Base-by-base conservation (phyloP, 2,888 invertebrate species). In the Blera fallax region DNA sequence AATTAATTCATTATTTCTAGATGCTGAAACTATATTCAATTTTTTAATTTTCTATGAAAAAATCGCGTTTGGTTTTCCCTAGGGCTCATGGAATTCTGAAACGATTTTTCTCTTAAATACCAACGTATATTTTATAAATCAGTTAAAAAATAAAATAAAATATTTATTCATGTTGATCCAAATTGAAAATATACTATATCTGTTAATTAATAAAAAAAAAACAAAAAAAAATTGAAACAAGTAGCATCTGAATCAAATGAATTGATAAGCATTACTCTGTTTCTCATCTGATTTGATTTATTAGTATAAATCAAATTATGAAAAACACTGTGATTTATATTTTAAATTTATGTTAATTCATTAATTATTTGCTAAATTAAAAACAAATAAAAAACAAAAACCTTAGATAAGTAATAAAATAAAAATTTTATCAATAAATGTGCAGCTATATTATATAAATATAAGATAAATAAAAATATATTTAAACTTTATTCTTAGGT, bases 61-160 rank as follows among this genome's bases (percentile, higher is more conserved):
- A 89, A 87, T 88, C 88, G 80, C 74, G 88, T 90, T 90, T 89
- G 90, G 87, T 87, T 89, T 89, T 90, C 89, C 90, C 88, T 89
- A 89, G 91, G 91, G 91, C 91, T 91, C 91, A 91, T 90, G 90
- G 89, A 90, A 90, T 89, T 87, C 89, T 90, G 89, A 90, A 89
- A 88, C 88, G 89, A 89, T 88, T 90, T 90, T 91, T 90, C n/a
- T 24, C 4, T 90, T 89, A 88, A 24, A 5, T 27, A 11, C 52
- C 2, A 14, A 40, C 52, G 40, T 69, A 32, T 56, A 76, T 74
- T 67, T 62, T 64, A 70, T 45, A 50, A 72, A 58, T 24, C 29
- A 32, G 43, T 54, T 18, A 62, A 37, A 54, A 37, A 40, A 45
- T 43, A 50, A 64, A 34, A 14, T 37, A 27, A 16, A 58, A 48